A percentile compares a stretch with the other conserved stretches of the same genome.
These are phyloP conservation scores for Ondatra zibethicus DNA, from an alignment of 2,113 vertebrate genomes.

Conservation along the genomic window DNA sequence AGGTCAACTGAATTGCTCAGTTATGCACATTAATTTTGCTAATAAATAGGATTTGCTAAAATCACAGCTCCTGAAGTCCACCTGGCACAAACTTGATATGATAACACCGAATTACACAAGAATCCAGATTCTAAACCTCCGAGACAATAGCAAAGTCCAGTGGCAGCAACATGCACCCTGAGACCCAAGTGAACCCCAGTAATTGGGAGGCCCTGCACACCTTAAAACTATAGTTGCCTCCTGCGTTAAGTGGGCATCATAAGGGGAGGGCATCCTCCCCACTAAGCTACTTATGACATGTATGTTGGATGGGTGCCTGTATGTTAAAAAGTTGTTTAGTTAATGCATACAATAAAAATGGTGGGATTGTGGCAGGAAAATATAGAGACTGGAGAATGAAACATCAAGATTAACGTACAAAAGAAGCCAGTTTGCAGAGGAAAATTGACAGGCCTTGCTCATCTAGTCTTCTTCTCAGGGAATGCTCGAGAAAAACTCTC, in stretches of 20 bases:
- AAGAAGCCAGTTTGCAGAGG: neutral
- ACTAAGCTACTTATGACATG: neutral
- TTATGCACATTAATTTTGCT: neutral
- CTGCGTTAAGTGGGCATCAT: neutral
- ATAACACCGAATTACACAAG: conserved; percentile 10
- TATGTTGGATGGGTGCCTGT: neutral
- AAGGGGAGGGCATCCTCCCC: neutral
- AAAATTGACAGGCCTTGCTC: neutral
- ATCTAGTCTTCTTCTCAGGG: neutral
- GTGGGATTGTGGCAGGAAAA: neutral
- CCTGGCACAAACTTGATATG: neutral
- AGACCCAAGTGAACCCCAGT: neutral
- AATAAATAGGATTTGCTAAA: conserved; percentile 2
- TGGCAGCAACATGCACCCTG: neutral
- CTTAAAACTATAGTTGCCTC: neutral
- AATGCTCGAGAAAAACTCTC: no score
- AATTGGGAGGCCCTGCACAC: neutral
- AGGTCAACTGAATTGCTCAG: conserved; percentile 23
- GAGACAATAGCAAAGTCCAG: neutral
- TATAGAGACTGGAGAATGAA: neutral
- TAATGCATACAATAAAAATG: neutral
- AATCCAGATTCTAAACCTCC: neutral
- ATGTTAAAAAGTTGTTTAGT: neutral
- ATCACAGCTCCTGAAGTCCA: neutral
- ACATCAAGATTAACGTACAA: no score